Evolutionary conservation across 2,797 vertebrate genomes (phyloP).

Genomic region (Oryzias dopingdopingensis): DNA sequence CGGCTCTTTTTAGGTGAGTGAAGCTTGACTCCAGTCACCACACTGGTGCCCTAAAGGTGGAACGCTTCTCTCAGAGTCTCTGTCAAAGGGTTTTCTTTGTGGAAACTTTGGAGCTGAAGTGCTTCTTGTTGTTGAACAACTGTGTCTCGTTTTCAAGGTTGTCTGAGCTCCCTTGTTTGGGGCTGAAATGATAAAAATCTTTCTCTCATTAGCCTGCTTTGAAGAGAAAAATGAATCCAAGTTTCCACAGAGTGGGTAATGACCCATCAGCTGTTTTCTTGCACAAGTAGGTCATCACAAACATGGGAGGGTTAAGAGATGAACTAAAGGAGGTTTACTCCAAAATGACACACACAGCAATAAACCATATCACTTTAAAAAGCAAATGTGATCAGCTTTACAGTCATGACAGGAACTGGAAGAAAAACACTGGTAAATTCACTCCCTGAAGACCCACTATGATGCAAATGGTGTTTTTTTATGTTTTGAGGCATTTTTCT

Average conservation of each 20-base stretch:
- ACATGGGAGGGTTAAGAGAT: no score
- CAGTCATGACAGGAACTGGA: no score
- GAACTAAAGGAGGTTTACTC: no score
- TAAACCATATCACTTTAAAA: no score
- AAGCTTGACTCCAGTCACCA: conserved; percentile 34
- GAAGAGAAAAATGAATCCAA: conserved; percentile 62
- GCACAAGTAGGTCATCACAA: no score
- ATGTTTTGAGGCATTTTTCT: no score
- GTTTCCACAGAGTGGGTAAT: conserved; percentile 63
- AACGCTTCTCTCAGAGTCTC: conserved; percentile 26
- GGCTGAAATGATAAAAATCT: conserved; percentile 46
- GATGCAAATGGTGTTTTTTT: no score
- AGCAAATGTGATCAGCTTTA: no score
- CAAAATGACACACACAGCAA: no score
- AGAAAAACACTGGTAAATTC: no score
- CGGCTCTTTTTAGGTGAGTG: conserved; percentile 18
- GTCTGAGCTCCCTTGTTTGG: conserved; percentile 49
- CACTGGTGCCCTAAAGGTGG: conserved; percentile 26
- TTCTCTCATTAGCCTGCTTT: conserved; percentile 51
- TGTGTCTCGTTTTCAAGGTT: conserved; percentile 43
- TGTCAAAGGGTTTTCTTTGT: conserved; percentile 21
- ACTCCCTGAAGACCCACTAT: no score
- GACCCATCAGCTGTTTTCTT: no score
- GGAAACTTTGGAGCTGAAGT: not conserved
- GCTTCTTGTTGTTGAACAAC: conserved; percentile 40